Evolutionary conservation across 2,113 vertebrate genomes (phyloP).

Genomic region (Callorhinus ursinus): DNA sequence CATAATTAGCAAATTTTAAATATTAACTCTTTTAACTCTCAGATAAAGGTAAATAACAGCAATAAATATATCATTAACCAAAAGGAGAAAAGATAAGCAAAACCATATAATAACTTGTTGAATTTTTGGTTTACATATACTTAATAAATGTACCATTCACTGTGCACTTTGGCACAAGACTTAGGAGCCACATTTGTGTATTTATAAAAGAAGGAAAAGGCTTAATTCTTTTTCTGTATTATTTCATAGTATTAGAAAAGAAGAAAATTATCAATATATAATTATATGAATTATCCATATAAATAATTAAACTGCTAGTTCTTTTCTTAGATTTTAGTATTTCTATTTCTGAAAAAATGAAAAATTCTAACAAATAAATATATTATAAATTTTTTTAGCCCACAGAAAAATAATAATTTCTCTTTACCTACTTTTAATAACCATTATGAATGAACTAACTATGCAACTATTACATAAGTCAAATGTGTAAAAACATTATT

Average conservation of each 20-base stretch:
- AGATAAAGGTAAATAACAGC: background rate
- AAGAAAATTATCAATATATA: background rate
- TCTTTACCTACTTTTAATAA: background rate
- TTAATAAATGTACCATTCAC: background rate
- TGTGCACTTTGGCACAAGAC: background rate
- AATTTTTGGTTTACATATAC: background rate
- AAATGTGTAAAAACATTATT: background rate
- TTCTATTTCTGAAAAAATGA: conserved; percentile 24
- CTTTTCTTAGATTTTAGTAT: background rate
- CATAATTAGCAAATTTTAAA: background rate
- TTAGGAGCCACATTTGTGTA: background rate
- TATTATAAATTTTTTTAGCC: background rate
- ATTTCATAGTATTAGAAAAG: background rate
- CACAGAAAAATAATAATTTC: background rate
- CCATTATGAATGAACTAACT: background rate
- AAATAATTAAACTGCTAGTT: background rate
- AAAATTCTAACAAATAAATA: background rate
- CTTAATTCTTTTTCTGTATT: background rate
- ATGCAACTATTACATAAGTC: background rate
- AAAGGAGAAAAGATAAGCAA: background rate
- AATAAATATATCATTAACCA: background rate
- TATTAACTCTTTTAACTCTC: background rate
- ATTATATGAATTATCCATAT: background rate
- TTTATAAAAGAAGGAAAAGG: background rate
- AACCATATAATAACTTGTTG: background rate